Evolutionary conservation across 2,888 invertebrate genomes (phyloP).

Genomic region (Drosophila anomalata): DNA sequence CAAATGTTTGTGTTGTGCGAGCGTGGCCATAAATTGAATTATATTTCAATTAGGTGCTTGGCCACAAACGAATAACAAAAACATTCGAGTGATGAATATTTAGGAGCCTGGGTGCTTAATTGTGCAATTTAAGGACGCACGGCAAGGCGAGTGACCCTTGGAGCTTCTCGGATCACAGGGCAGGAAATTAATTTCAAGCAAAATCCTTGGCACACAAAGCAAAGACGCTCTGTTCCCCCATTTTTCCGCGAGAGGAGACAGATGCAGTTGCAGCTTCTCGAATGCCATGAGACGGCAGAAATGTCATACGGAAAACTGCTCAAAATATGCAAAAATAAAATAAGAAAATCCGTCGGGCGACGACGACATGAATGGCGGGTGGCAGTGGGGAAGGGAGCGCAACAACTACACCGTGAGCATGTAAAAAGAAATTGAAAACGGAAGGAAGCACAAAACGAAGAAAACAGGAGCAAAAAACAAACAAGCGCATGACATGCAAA

Average conservation of each 20-base stretch:
- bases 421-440: constrained; percentile 72
- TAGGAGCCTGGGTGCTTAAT: not conserved
- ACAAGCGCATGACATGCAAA: constrained; percentile 77
- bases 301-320: constrained; percentile 59
- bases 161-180: constrained; percentile 21
- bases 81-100: constrained; percentile 30
- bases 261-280: constrained; percentile 17
- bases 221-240: not conserved
- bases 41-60: constrained; percentile 62
- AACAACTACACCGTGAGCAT: constrained; percentile 33
- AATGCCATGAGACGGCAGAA: constrained; percentile 41
- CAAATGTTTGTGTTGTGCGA: constrained; percentile 45
- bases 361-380: not conserved
- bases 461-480: constrained; percentile 59
- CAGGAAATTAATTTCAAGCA: constrained; percentile 54
- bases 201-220: constrained; percentile 56
- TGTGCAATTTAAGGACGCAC: not conserved
- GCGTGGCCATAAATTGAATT: constrained; percentile 65
- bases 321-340: constrained; percentile 55
- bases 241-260: constrained; percentile 13
- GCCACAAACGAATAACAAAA: constrained; percentile 48
- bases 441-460: constrained; percentile 62
- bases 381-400: not conserved
- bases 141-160: constrained; percentile 18
- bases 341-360: constrained; percentile 19